Conservation (phyloP, 2,113 vertebrate species). For the Pelecanus crispus region DNA sequence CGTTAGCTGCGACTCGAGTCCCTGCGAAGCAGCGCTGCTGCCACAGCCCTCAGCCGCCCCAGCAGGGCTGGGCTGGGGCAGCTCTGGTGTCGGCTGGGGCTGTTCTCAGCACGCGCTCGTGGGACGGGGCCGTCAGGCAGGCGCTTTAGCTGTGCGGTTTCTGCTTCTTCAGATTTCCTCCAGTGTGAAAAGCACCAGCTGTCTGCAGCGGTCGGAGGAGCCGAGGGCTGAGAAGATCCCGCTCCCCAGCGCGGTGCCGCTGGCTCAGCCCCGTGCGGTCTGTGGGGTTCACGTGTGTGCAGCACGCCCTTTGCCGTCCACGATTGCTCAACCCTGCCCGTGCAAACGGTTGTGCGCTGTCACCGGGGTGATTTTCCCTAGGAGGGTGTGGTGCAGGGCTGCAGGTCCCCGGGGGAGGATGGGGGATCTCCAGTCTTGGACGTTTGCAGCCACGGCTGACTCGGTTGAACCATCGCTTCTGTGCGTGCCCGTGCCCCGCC, state of each 20-base stretch:
- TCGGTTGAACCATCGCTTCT: fast-evolving
- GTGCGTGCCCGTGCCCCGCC: fast-evolving
- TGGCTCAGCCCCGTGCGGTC: background rate
- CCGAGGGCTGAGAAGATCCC: fast-evolving
- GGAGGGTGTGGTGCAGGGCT: background rate
- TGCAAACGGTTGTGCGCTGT: fast-evolving
- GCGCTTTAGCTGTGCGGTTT: background rate
- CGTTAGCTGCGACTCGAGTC: too few species aligned
- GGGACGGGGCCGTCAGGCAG: background rate
- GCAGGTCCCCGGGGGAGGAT: background rate
- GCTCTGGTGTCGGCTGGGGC: background rate
- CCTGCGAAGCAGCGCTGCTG: background rate
- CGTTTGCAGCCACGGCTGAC: fast-evolving
- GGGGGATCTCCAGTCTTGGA: background rate
- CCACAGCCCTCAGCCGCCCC: background rate
- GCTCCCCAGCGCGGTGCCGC: fast-evolving
- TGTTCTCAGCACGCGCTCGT: fast-evolving
- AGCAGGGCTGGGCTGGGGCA: background rate
- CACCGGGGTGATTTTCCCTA: fast-evolving
- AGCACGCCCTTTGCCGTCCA: background rate
- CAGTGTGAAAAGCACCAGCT: too few species aligned
- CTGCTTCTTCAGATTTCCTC: background rate
- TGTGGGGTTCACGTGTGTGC: fast-evolving
- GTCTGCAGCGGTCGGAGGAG: background rate
- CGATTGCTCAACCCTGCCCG: background rate